Evolutionary conservation across 1,140 invertebrate genomes (phyloP).

Genomic region (Matsumurasca onukii): DNA sequence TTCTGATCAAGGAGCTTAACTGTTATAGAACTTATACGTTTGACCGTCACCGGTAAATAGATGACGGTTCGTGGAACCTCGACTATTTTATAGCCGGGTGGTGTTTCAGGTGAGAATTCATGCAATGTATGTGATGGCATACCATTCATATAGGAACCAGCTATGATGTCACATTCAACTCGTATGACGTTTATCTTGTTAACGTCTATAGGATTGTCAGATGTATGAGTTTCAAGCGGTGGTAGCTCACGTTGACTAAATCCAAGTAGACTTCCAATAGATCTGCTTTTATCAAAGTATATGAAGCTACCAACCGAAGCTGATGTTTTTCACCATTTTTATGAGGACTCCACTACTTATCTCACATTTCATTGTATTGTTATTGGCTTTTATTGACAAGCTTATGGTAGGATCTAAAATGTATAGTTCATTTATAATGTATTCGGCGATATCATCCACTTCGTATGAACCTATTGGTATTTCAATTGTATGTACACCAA

Average conservation of each 20-base stretch:
- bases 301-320: no score
- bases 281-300: no score
- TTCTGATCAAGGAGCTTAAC: slow-evolving; percentile 37
- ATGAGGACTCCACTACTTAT: no score
- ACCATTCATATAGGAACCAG: slow-evolving; percentile 43
- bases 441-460: no score
- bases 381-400: no score
- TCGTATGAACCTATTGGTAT: no score
- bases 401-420: no score
- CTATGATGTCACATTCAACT: slow-evolving; percentile 30
- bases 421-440: no score
- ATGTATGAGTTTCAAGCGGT: neutral
- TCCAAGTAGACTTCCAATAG: no score
- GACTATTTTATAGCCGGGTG: slow-evolving; percentile 42
- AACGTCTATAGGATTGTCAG: slow-evolving; percentile 16
- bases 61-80: slow-evolving; percentile 37
- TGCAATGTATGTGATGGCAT: slow-evolving; percentile 42
- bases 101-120: slow-evolving; percentile 42
- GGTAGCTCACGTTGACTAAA: neutral
- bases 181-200: slow-evolving; percentile 18
- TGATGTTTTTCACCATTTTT: no score
- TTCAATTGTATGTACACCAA: no score
- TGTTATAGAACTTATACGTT: slow-evolving; percentile 25
- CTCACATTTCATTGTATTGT: no score
- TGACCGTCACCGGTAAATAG: slow-evolving; percentile 36